Evolutionary conservation across 2,888 invertebrate genomes (phyloP).

Genomic region (Salpingus planirostris): DNA sequence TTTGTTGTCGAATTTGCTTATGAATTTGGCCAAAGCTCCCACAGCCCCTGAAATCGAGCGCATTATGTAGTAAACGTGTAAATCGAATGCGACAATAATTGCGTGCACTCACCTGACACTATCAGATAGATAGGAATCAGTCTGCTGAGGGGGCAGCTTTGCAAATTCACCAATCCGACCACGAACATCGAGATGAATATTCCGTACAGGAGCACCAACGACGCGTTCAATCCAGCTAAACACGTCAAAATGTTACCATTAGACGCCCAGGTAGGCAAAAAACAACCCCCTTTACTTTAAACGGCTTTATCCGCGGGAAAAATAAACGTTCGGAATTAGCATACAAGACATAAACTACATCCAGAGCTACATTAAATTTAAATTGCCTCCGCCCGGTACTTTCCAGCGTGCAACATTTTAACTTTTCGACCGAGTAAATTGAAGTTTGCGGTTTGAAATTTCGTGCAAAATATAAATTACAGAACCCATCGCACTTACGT

Average conservation of each 20-base stretch:
- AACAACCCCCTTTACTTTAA: too few relatives aligned
- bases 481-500: conserved; percentile 29
- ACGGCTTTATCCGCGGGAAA: neutral
- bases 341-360: conserved; percentile 5
- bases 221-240: conserved; percentile 35
- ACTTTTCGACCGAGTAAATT: too few relatives aligned
- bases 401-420: neutral
- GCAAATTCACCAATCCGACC: conserved; percentile 33
- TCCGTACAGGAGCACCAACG: conserved; percentile 32
- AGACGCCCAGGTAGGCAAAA: too few relatives aligned
- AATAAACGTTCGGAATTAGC: conserved; percentile 3
- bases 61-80: neutral
- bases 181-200: conserved; percentile 32
- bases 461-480: neutral
- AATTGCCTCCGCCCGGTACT: conserved; percentile 1
- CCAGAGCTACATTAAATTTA: conserved; percentile 5
- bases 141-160: conserved; percentile 31
- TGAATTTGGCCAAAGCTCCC: conserved; percentile 25
- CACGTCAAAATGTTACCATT: too few relatives aligned
- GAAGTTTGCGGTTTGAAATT: too few relatives aligned
- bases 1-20: conserved; percentile 23
- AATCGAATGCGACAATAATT: too few relatives aligned
- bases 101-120: conserved; percentile 30
- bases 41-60: conserved; percentile 23
- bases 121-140: conserved; percentile 37